Base-by-base conservation (phyloP, 2,797 vertebrate species). In the Jordanella pulchra region DNA sequence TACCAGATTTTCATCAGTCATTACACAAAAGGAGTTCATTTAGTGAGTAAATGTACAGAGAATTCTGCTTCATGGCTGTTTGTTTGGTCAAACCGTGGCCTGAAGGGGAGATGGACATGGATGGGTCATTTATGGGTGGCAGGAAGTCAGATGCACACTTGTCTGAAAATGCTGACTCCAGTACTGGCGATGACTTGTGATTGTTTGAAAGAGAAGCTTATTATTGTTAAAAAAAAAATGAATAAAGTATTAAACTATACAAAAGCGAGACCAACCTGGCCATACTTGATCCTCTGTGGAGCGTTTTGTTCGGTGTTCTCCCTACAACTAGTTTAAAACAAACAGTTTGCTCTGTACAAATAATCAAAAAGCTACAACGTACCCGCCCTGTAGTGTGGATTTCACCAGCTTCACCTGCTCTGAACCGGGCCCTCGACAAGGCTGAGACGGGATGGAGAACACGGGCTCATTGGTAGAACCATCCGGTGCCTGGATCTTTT, bases 401-500 rank as follows among this genome's bases (percentile, higher is more conserved):
- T 56, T n/a, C 21, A 3, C 11, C 18, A 71, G 88, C 71, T 71
- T 35, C 94, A 97, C 97, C 95, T 96, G 82, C 78, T 86, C 13
- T 79, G 75, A 39, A 84, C 53, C 73, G 95, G 91, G 56, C 92
- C 84, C 63, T 94, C 93, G 28, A 92, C 91, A 48, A 97, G 90
- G 66, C 75, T 91, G 80, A 95, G 88, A 25, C 81, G 86, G 32
- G 94, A 94, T 30, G 95, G 94, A 72, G 83, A 83, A 51, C 91
- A 86, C 21, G 97, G 97, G 70, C 96, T 97, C 79, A 86, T 86
- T 0, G 97, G 96, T 75, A 99, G 93, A 10, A 96, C 94, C 72
- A 96, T 84, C 28, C 77, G n/a, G 4, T 80, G 84, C 72, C 86
- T 88, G 71, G 89, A 87, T 71, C 79, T 76, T 87, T 91, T 92